Evolutionary conservation across 2,113 vertebrate species (phyloP), one percentile per base, ranked within the genome.

Genomic region (Strix uralensis): DNA sequence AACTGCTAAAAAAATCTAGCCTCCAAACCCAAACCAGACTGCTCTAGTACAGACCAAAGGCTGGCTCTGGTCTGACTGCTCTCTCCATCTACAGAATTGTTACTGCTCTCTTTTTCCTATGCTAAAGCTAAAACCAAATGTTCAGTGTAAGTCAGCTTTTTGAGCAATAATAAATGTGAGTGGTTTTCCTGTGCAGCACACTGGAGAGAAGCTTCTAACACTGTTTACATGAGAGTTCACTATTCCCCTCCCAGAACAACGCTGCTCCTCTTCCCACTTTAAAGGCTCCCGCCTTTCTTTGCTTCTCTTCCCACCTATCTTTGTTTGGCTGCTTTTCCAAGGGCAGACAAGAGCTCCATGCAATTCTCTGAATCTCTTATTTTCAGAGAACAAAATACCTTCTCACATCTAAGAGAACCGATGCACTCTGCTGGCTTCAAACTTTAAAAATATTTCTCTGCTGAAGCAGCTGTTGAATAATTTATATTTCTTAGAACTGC

Each of bases 401-500:
- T 61, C 20, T 55, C 27, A 36, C 27, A 13, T 49, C 61, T 70
- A 71, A 74, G 44, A 55, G 55, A 82, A 73, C 36, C 61, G 75
- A 90, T 72, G 74, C 82, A 90, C 57, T 88, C 65, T 82, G 49
- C 65, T 96, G 93, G 83, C 83, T 92, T 72, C 1, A 0, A 96
- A 46, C 66, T 87, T 80, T 15, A 54, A 85, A 94, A 92, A 87
- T 49, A 36, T 58, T 57, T 44, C 36, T 74, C 49, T 93, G 67
- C 66, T 80, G 47, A 92, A 89, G 66, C 55, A 96, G 75, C 88
- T 95, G 69, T 78, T 93, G 91, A 95, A 94, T 94, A 94, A 96
- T 94, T 97, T 94, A 81, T 91, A 65, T 89, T 96, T 97, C 91
- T 94, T 71, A 94, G 93, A 96, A 96, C 23, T 42, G 61, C 59